These are phyloP conservation scores for Drosophila koepferae DNA, from an alignment of 2,888 invertebrate genomes.

Conservation along the genomic window DNA sequence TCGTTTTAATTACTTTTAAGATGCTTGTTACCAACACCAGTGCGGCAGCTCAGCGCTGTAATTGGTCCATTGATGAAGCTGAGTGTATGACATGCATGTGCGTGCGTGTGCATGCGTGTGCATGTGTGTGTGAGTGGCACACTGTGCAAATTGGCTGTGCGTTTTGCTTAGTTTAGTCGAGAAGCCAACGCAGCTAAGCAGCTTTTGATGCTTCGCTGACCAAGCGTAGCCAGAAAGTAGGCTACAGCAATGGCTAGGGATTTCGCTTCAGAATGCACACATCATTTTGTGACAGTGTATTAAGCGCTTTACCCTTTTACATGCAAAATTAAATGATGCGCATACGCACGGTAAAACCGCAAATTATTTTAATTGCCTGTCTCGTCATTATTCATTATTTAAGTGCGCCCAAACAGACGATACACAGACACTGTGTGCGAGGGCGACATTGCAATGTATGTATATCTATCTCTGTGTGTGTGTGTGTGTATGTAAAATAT, in stretches of 20 bases:
- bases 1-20: conserved; percentile 82
- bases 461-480: background rate
- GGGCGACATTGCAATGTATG: background rate
- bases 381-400: conserved; percentile 84
- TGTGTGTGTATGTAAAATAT: conserved; percentile 12
- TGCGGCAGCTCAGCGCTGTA: conserved; percentile 72
- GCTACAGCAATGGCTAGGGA: conserved; percentile 12
- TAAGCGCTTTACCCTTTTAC: conserved; percentile 80
- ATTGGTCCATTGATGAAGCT: conserved; percentile 82
- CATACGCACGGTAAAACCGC: conserved; percentile 83
- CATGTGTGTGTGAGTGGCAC: conserved; percentile 14
- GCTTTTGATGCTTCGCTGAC: conserved; percentile 33
- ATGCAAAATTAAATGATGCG: conserved; percentile 83
- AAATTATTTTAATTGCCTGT: conserved; percentile 85
- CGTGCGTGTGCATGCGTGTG: conserved; percentile 5
- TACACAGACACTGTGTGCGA: conserved; percentile 40
- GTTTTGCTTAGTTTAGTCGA: conserved; percentile 42
- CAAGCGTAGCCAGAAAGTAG: conserved; percentile 36
- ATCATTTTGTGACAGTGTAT: conserved; percentile 62
- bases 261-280: conserved; percentile 4
- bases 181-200: conserved; percentile 24
- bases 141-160: conserved; percentile 47
- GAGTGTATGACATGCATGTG: conserved; percentile 21
- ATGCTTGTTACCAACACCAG: conserved; percentile 72
- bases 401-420: conserved; percentile 75